Evolutionary conservation across 2,888 invertebrate species (phyloP), one percentile per base, ranked within the genome.

Genomic region (Apoda limacodes): DNA sequence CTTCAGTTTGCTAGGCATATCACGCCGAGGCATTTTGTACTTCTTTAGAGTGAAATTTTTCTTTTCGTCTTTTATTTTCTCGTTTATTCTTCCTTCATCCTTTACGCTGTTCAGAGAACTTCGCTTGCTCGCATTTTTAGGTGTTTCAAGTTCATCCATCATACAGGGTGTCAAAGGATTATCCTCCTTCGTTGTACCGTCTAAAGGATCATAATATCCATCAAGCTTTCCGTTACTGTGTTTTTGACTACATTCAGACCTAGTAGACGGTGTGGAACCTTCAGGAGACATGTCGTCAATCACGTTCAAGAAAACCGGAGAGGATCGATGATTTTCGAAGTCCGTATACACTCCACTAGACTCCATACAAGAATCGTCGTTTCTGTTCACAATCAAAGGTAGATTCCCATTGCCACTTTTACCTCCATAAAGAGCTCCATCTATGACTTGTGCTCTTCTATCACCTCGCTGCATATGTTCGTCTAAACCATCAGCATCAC

Each of bases 321-420:
- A 82, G 9, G 74, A 55, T 28, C 82, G 63, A 40, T 82, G 82
- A 48, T 88, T 89, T 60, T 93, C 93, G 39, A 92, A 86, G 60
- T 93, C 93, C 1, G 93, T 93, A 54, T 92, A 93, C 27, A 93
- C 89, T 0, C 93, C 93, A 54, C 93, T 93, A 0, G 93, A 93
- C 58, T 93, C 93, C 93, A 93, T 93, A 52, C 86, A 86, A 1
- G 86, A 86, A 50, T 93, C 93, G 61, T 93, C 92, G 40, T 83
- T 82, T 50, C 81, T 68, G 35, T 76, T 82, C 13, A 74, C 81
- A 50, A 82, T 83, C 34, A 74, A 62, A n/a, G 82, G 85, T 17
- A 83, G 82, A 42, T 76, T 82, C 9, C 70, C 66, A 37, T 71
- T 84, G 2, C 75, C 78, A 57, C 83, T 84, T 29, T 84, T 84